Evolutionary conservation across 2,888 invertebrate genomes (phyloP).

Genomic region (Nasonovia ribisnigri): DNA sequence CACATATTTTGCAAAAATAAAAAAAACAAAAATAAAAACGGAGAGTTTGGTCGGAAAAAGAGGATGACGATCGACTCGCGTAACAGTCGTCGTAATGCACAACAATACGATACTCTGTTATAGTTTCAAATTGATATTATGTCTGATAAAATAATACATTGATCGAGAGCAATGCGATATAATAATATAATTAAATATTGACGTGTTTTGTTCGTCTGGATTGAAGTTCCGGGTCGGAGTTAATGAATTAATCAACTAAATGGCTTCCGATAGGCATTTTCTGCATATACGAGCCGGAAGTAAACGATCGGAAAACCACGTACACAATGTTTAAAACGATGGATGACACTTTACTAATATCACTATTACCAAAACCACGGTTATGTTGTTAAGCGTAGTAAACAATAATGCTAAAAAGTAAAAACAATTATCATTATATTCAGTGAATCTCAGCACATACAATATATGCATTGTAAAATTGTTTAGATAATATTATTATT

Average conservation of each 20-base stretch:
- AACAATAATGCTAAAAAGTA: background rate
- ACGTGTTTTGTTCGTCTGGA: background rate
- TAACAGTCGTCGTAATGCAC: background rate
- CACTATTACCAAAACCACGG: background rate
- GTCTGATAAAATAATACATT: background rate
- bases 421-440: background rate
- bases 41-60: background rate
- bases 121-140: background rate
- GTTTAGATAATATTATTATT: no score
- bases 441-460: background rate
- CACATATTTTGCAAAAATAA: no score
- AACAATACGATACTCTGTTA: background rate
- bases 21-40: background rate
- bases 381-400: background rate
- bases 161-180: background rate
- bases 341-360: no score
- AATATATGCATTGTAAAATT: no score
- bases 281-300: background rate
- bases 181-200: background rate
- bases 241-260: background rate
- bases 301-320: background rate
- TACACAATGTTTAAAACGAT: background rate
- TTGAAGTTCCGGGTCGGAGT: fast-evolving
- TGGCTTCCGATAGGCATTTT: background rate
- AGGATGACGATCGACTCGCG: background rate